A percentile compares a stretch with the other conserved stretches of the same genome.
Evolutionary conservation across 2,797 vertebrate genomes (phyloP).

Genomic region (Phataginus tricuspis): DNA sequence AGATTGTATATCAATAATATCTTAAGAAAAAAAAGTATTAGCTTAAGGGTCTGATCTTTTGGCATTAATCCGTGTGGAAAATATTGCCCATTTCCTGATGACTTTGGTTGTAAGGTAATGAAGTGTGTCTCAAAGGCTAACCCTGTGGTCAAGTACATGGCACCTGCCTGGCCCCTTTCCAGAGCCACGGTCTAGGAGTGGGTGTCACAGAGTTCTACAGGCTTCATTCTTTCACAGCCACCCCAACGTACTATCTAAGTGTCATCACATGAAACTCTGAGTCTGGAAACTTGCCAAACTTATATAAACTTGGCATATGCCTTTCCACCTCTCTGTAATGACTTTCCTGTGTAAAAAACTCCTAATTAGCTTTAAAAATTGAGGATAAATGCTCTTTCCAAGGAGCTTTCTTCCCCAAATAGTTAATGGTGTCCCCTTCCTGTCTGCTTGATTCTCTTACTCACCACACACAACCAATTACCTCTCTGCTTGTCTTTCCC

Average conservation of each 20-base stretch:
- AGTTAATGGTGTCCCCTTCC: neutral
- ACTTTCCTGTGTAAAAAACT: neutral
- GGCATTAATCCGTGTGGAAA: neutral
- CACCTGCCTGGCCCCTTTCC: neutral
- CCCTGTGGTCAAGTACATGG: too few species aligned
- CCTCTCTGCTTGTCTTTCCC: neutral
- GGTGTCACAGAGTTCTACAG: neutral
- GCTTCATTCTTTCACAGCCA: neutral
- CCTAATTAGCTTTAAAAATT: neutral
- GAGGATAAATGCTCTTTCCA: neutral
- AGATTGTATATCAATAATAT: too few species aligned
- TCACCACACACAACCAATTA: neutral
- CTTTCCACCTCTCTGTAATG: neutral
- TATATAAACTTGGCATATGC: neutral
- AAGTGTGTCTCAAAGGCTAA: neutral
- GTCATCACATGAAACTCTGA: neutral
- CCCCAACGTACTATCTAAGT: neutral
- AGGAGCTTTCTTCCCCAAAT: neutral
- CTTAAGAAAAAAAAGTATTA: neutral
- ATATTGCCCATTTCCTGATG: neutral
- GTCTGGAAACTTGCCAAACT: neutral
- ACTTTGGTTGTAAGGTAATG: neutral
- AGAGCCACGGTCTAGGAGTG: neutral
- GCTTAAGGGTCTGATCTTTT: neutral
- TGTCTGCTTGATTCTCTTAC: neutral